Base-by-base conservation (phyloP, 2,888 invertebrate species). In the Morpho helenor region DNA sequence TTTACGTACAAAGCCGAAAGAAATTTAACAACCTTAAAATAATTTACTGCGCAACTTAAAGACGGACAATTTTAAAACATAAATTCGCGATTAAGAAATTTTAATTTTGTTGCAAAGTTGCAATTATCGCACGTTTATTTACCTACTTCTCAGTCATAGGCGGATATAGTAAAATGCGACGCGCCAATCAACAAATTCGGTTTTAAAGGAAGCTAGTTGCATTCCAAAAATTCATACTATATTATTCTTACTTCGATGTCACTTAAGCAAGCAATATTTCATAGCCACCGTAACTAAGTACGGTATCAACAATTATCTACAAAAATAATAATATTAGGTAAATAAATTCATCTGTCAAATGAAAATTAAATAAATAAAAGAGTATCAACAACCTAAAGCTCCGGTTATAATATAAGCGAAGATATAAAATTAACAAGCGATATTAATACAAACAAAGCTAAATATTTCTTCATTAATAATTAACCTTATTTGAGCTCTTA, bases 271-370 rank as follows among this genome's bases (percentile, higher is more conserved):
- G 72, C 74, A 66, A 64, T 67, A 59, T 61, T 70, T 77, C 77
- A 80, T 81, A 82, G 77, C 76, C 75, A 68, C 68, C 64, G 65
- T 65, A 72, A 71, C 69, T 69, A 42, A 67, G 4, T 31, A 70
- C 73, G 71, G 49, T 39, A 67, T 59, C 57, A 67, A 67, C 62
- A 69, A 62, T 65, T 59, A 66, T 66, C 64, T 66, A 59, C 56
- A 70, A 68, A 69, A 68, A 72, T 71, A 71, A 72, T 71, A 70
- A 75, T 70, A 70, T 68, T 67, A 68, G 60, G 73, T 83, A 78
- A 80, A 82, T 52, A 83, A 84, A 80, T 80, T 76, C 70, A 81
- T 84, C 69, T 79, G 66, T 66, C 57, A 57, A 57, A 60, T 54
- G 70, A 71, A 77, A 76, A 75, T 68, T 70, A 78, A 76, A 77